Conservation (phyloP, 1,140 invertebrate genomes). For the Drosophila parvula region DNA sequence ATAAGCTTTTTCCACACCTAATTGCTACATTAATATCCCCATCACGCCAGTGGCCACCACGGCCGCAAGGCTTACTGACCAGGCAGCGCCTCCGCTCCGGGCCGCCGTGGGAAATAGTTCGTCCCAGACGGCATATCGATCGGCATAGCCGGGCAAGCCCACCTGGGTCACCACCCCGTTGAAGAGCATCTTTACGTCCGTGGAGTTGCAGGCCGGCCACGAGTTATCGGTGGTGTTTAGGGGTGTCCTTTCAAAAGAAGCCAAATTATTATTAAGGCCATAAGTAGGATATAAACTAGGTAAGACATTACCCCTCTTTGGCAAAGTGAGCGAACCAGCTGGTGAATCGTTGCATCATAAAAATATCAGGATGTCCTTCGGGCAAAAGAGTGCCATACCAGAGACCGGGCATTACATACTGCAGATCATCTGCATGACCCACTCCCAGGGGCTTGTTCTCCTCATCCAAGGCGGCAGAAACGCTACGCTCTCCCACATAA, state of each 20-base stretch:
- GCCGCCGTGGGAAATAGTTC: conserved; percentile 61
- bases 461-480: conserved; percentile 18
- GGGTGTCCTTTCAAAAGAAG: conserved; percentile 17
- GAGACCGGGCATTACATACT: conserved; percentile 87
- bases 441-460: conserved; percentile 73
- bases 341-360: conserved; percentile 72
- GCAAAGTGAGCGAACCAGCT: conserved; percentile 61
- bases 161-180: conserved; percentile 42
- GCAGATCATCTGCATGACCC: conserved; percentile 87
- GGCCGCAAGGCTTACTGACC: conserved; percentile 52
- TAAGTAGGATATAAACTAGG: background rate
- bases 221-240: background rate
- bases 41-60: conserved; percentile 80
- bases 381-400: conserved; percentile 68
- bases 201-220: conserved; percentile 56
- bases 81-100: conserved; percentile 21
- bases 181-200: conserved; percentile 34
- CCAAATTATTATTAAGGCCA: background rate
- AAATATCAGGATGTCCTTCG: conserved; percentile 46
- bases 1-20: conserved; percentile 80
- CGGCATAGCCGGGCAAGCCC: conserved; percentile 33
- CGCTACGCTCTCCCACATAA: conserved; percentile 57
- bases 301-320: conserved; percentile 48
- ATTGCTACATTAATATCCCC: conserved; percentile 73
- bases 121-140: conserved; percentile 70